phyloP scores from a whole-genome alignment of 2,888 invertebrate genomes.

The Tachina grossa region DNA sequence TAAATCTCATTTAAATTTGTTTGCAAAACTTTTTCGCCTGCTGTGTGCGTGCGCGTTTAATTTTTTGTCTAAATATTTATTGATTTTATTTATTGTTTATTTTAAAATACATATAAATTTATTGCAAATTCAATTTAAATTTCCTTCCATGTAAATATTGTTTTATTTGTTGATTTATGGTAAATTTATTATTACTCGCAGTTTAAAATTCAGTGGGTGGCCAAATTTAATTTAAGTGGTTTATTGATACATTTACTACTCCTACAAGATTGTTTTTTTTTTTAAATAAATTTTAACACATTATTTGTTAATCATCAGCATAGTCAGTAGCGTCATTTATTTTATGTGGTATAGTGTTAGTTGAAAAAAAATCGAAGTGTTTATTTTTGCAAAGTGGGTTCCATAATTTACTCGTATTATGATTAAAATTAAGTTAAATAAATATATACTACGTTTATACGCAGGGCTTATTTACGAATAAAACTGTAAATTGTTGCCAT shows the following conservation, averaged over 20 bases:
- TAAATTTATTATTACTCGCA: constrained; percentile 31
- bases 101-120: constrained; percentile 51
- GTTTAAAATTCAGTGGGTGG: constrained; percentile 34
- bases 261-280: background rate
- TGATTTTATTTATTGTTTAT: constrained; percentile 47
- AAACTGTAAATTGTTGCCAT: too few relatives aligned
- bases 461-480: too few relatives aligned
- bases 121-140: constrained; percentile 60
- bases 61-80: constrained; percentile 21
- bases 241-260: constrained; percentile 35
- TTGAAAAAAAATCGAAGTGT: background rate
- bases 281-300: constrained; percentile 59
- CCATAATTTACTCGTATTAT: too few relatives aligned
- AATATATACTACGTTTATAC: too few relatives aligned
- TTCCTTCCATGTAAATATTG: constrained; percentile 45
- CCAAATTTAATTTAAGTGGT: background rate
- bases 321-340: constrained; percentile 11
- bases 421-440: too few relatives aligned
- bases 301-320: constrained; percentile 63
- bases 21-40: constrained; percentile 2
- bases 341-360: background rate
- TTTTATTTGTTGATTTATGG: constrained; percentile 41
- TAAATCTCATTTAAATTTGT: constrained; percentile 14
- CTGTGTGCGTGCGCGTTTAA: background rate
- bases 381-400: background rate